Conservation (phyloP, 2,888 invertebrate genomes). For the Caenorhabditis wallacei region DNA sequence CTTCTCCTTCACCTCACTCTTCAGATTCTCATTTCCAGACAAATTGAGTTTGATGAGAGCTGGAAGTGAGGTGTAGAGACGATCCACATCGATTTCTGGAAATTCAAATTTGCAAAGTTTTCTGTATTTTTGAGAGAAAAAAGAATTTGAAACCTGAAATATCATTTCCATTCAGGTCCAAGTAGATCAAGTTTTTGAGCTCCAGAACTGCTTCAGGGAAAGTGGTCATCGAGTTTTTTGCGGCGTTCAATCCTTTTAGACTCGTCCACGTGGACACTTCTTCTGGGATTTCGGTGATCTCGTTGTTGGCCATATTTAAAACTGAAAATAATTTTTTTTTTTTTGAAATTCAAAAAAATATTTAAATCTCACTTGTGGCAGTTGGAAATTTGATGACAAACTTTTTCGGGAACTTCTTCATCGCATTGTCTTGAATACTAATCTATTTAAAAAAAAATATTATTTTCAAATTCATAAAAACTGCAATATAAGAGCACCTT, state of each 20-base stretch:
- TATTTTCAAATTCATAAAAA: too few species aligned
- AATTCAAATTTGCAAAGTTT: background rate
- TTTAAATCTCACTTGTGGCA: conserved; percentile 73
- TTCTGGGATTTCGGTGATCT: conserved; percentile 74
- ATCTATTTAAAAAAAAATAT: conserved; percentile 59
- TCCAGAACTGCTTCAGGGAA: conserved; percentile 72
- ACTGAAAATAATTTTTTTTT: conserved; percentile 61
- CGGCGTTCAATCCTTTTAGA: conserved; percentile 75
- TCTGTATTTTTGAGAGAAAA: background rate
- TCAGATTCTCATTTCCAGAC: conserved; percentile 61
- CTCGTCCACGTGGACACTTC: conserved; percentile 73
- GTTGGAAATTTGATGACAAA: conserved; percentile 77
- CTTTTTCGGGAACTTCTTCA: conserved; percentile 81
- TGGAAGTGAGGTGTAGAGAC: conserved; percentile 56
- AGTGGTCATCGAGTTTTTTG: conserved; percentile 71
- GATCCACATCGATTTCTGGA: conserved; percentile 70
- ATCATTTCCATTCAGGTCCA: conserved; percentile 75
- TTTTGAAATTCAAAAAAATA: background rate
- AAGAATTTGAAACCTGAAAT: conserved; percentile 65
- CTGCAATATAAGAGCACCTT: conserved; percentile 27
- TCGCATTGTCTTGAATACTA: conserved; percentile 70
- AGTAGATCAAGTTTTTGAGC: conserved; percentile 66
- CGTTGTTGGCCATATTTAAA: conserved; percentile 77
- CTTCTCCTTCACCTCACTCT: conserved; percentile 34
- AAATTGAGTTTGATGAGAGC: conserved; percentile 67